Percentiles rank a stretch among this genome's conserved stretches.
Evolutionary conservation across 2,113 vertebrate species (phyloP).

Genomic region (Perca schrenkii): DNA sequence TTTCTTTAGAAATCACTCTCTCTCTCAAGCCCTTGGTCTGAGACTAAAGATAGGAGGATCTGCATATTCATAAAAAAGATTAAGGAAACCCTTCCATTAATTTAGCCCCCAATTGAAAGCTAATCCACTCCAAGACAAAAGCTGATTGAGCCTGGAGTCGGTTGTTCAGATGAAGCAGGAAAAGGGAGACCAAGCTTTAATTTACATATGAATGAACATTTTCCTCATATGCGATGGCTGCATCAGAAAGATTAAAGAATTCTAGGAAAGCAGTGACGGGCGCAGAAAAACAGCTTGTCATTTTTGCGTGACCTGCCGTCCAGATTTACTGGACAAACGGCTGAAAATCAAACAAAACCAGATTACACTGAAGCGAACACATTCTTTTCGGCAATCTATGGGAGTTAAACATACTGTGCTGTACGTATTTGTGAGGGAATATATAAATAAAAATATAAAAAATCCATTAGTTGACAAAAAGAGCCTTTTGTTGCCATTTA

Average conservation of each 20-base stretch:
- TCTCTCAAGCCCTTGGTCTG: constrained; percentile 64
- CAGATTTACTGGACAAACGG: constrained; percentile 46
- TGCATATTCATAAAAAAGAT: constrained; percentile 79
- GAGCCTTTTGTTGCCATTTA: constrained; percentile 18
- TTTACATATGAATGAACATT: constrained; percentile 80
- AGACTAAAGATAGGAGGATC: constrained; percentile 72
- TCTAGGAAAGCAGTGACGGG: constrained; percentile 33
- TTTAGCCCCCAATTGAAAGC: constrained; percentile 74
- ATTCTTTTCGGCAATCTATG: background rate
- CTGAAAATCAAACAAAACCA: constrained; percentile 30
- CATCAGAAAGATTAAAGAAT: constrained; percentile 75
- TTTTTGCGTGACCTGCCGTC: constrained; percentile 38
- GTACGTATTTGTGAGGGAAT: constrained; percentile 5
- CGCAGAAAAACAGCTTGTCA: constrained; percentile 26
- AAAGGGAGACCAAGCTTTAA: constrained; percentile 58
- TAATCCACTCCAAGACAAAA: constrained; percentile 81
- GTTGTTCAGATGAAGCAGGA: constrained; percentile 56
- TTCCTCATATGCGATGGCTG: constrained; percentile 62
- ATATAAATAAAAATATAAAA: constrained; percentile 31
- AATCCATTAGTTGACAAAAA: background rate
- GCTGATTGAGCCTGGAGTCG: constrained; percentile 57
- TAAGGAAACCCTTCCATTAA: constrained; percentile 74
- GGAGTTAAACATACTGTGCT: background rate
- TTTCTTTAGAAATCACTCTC: constrained; percentile 57
- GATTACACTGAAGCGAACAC: constrained; percentile 20